Evolutionary conservation across 2,113 vertebrate species (phyloP), one percentile per base, ranked within the genome.

Genomic region (Oxyura jamaicensis): DNA sequence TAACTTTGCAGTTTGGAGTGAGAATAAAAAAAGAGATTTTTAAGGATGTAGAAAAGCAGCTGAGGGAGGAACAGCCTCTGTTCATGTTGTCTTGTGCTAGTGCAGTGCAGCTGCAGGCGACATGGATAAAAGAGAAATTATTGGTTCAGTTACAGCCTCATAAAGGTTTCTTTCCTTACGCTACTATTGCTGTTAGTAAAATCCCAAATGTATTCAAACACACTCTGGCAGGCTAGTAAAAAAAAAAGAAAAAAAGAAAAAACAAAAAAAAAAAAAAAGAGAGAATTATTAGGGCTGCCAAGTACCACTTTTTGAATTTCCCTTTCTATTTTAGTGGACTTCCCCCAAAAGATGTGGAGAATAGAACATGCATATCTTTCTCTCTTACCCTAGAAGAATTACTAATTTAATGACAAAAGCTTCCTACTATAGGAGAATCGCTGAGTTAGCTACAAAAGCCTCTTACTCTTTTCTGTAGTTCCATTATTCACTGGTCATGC

Each of bases 31-130:
- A 4, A 10, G 48, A 81, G 31, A 25, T 92, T 74, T 3, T 8
- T 3, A 48, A 48, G 46, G 46, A 48, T 48, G 46, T 48, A 21
- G 18, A 81, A 83, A 41, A 83, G 16, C 15, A 71, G 59, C 13
- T 1, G 4, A 41, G 25, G 29, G 14, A 75, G 12, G 4, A 23
- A 35, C 48, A 68, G 22, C 8, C 17, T 8, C 6, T 65, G 25
- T 46, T 83, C 46, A 63, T 1, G 0, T 0, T 63, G 39, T 9
- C 0, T 0, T 25, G 3, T 29, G 41, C 11, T 25, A n/a, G 39
- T 0, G 3, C 22, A 65, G 35, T 5, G 22, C 21, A 48, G 33
- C 28, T 50, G 41, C 52, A 53, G 36, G 31, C 2, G 1, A 11
- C 7, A 5, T 50, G 60, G 21, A 18, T 83, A 23, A 79, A 78